Conservation (phyloP, 2,888 invertebrate genomes). For the Neoaliturus tenellus region DNA sequence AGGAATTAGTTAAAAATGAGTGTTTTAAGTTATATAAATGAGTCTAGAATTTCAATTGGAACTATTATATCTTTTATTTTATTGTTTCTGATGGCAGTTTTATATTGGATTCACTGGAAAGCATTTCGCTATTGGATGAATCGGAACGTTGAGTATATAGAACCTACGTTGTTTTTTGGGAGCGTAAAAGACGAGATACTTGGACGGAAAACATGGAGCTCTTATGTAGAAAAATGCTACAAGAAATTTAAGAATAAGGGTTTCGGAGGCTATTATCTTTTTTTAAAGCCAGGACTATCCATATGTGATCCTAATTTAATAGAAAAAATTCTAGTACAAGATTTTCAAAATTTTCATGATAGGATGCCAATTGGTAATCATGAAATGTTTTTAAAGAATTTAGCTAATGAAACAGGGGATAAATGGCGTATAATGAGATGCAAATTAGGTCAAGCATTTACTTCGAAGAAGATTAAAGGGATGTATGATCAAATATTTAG, state of each 20-base stretch:
- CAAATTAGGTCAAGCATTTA: conserved; percentile 22
- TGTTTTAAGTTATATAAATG: too few relatives aligned
- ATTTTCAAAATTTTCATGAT: conserved; percentile 24
- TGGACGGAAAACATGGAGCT: not conserved
- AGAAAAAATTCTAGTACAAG: conserved; percentile 26
- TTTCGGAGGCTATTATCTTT: conserved; percentile 5
- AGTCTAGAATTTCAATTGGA: too few relatives aligned
- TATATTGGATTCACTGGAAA: conserved; percentile 5
- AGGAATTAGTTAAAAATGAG: too few relatives aligned
- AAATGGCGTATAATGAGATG: conserved; percentile 7
- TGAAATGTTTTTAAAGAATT: not conserved
- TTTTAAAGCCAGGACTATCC: not conserved
- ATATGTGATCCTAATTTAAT: conserved; percentile 22
- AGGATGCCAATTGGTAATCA: not conserved
- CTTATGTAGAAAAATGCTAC: not conserved
- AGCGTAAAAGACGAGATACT: not conserved
- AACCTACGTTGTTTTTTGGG: conserved; percentile 25
- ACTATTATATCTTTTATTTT: not conserved
- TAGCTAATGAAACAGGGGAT: not conserved
- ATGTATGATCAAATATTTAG: conserved; percentile 40
- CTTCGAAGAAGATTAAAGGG: conserved; percentile 6
- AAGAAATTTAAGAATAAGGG: conserved; percentile 3
- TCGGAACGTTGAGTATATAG: not conserved
- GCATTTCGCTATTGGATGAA: conserved; percentile 15
- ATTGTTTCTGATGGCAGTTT: not conserved